These are phyloP conservation scores for Celastrina argiolus DNA, from an alignment of 2,888 invertebrate genomes.

Conservation along the genomic window DNA sequence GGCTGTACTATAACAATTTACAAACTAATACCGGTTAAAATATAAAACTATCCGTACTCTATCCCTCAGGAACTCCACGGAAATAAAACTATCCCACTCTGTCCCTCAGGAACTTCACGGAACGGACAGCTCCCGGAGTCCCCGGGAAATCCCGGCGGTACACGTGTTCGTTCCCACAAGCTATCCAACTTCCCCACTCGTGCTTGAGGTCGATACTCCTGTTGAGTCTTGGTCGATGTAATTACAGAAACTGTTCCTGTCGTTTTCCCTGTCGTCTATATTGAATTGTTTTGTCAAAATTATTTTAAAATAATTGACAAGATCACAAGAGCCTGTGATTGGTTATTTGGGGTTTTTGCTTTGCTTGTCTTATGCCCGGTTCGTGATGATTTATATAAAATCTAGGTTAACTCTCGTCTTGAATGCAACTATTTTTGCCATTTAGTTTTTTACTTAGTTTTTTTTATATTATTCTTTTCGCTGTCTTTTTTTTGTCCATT, in stretches of 20 bases:
- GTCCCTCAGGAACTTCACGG: background rate
- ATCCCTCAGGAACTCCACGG: no score
- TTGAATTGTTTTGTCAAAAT: background rate
- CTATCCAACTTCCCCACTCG: background rate
- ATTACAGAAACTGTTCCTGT: background rate
- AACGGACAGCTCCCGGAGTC: background rate
- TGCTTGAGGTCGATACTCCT: background rate
- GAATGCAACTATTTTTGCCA: no score
- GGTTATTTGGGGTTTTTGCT: background rate
- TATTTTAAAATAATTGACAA: background rate
- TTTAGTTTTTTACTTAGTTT: no score
- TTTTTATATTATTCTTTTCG: no score
- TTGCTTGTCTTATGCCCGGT: background rate
- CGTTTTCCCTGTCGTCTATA: background rate
- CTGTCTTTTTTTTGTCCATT: no score
- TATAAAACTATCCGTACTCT: no score
- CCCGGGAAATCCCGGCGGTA: background rate
- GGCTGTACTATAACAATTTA: background rate
- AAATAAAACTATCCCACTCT: background rate
- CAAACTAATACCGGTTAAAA: background rate
- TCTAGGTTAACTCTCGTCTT: no score
- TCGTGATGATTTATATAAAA: no score
- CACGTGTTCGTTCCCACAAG: conserved; percentile 13
- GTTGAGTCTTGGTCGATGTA: background rate
- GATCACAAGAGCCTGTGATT: no score